phyloP scores from a whole-genome alignment of 2,797 vertebrate species.

The Epinephelus coioides region DNA sequence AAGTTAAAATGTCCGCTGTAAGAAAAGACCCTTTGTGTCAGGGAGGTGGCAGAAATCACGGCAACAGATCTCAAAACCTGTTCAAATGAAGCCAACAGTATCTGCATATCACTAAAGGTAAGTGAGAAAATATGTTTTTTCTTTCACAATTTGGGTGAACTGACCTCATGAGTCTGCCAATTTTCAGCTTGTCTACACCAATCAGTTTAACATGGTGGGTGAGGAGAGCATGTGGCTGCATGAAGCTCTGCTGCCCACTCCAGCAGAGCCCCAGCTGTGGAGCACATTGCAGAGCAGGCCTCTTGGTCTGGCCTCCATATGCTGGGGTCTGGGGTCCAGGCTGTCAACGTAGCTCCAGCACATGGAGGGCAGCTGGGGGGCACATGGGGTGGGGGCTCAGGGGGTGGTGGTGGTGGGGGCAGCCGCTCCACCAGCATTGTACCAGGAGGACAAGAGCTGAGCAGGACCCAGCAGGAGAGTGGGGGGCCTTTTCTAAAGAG shows the following conservation, averaged over 20 bases:
- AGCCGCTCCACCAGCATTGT: conserved; percentile 79
- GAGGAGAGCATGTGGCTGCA: conserved; percentile 52
- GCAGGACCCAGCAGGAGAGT: conserved; percentile 85
- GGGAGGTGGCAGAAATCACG: neutral
- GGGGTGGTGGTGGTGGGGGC: conserved; percentile 43
- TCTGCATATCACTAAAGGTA: neutral
- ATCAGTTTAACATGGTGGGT: conserved; percentile 11
- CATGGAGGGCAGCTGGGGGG: conserved; percentile 82
- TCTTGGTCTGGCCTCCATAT: conserved; percentile 84
- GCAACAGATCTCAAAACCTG: neutral
- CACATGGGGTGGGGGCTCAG: conserved; percentile 34
- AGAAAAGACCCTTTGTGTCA: neutral
- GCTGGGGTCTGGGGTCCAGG: conserved; percentile 83
- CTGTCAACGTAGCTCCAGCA: conserved; percentile 75
- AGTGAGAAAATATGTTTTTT: neutral
- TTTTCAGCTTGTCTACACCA: conserved; percentile 11
- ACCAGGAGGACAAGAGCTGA: conserved; percentile 83
- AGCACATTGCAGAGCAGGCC: conserved; percentile 70
- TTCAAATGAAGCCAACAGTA: neutral
- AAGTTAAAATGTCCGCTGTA: neutral
- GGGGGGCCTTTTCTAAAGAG: conserved; percentile 85
- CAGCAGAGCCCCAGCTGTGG: conserved; percentile 81
- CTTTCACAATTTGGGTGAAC: neutral
- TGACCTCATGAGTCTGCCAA: neutral
- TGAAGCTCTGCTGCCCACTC: conserved; percentile 60